phyloP scores from a whole-genome alignment of 2,113 vertebrate species.

The Eptesicus fuscus region DNA sequence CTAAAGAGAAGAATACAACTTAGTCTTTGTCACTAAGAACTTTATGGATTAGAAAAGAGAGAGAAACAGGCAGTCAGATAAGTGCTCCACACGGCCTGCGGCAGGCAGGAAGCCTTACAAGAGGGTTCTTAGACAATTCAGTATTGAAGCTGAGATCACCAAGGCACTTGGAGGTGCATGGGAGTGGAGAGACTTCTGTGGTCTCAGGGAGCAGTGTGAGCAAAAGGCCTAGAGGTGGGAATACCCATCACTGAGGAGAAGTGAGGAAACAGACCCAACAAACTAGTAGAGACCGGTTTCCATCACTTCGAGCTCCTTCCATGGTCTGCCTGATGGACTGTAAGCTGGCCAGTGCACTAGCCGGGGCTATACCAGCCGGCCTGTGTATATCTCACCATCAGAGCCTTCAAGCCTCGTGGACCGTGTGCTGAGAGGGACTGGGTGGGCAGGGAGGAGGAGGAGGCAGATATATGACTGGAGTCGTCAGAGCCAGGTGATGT shows the following conservation, averaged over 20 bases:
- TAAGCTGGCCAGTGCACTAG: neutral
- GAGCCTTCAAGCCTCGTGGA: neutral
- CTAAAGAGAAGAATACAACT: neutral
- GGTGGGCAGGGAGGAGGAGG: constrained; percentile 49
- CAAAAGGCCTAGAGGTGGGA: neutral
- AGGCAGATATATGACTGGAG: constrained; percentile 62
- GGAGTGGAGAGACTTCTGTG: neutral
- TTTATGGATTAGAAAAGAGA: neutral
- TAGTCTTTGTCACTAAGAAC: neutral
- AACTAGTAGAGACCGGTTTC: neutral
- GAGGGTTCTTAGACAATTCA: neutral
- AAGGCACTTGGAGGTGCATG: neutral
- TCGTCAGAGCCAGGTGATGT: constrained; percentile 56
- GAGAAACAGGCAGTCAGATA: neutral
- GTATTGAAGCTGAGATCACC: neutral
- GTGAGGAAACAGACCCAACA: neutral
- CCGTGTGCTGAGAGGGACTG: neutral
- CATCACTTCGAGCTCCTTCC: neutral
- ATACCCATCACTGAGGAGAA: neutral
- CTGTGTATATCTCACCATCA: neutral
- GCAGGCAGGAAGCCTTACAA: neutral
- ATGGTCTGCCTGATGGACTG: neutral
- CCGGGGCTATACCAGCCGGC: neutral
- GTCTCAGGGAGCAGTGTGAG: neutral
- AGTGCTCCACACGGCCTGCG: neutral